Base-by-base conservation (phyloP, 2,797 vertebrate genomes). In the Enteromius thamalakanensis region DNA sequence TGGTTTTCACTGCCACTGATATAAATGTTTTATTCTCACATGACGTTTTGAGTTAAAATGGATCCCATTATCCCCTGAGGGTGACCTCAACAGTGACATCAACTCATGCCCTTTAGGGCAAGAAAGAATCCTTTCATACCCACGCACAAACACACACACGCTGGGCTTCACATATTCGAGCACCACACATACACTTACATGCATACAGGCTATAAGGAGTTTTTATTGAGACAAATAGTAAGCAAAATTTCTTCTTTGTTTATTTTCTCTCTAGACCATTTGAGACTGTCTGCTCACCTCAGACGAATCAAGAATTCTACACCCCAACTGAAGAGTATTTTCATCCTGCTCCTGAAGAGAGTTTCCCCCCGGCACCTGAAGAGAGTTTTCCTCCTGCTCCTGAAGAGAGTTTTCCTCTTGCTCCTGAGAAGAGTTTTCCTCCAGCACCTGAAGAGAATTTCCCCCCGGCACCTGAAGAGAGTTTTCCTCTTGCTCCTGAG, bases 31-130 rank as follows among this genome's bases (percentile, higher is more conserved):
- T 82, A 21, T 84, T 81, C 87, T 92, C 89, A 89, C 84, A 89
- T 93, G 89, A 90, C 86, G 84, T 77, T 84, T 89, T 89, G 84
- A 87, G 85, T 85, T 62, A 89, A 88, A 89, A 88, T 90, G 82
- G 90, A 90, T 81, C 80, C 87, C 87, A 92, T 94, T 94, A 92
- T 95, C 89, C 88, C 88, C 86, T 89, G 89, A 91, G 90, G 90
- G 89, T 95, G 94, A 95, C 94, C 93, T 96, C 94, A 95, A 87
- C 90, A 90, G 91, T 93, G 93, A 94, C 92, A 94, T 94, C 92
- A 91, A 79, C 84, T 76, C 83, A 42, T 92, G 91, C 79, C 92
- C 91, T 92, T 90, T 89, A 76, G 88, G 80, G 86, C 89, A 92
- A 93, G 92, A 95, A 95, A 92, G 90, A 89, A 68, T 87, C 93